Evolutionary conservation across 2,888 invertebrate genomes (phyloP).

Genomic region (Eristalis tenax): DNA sequence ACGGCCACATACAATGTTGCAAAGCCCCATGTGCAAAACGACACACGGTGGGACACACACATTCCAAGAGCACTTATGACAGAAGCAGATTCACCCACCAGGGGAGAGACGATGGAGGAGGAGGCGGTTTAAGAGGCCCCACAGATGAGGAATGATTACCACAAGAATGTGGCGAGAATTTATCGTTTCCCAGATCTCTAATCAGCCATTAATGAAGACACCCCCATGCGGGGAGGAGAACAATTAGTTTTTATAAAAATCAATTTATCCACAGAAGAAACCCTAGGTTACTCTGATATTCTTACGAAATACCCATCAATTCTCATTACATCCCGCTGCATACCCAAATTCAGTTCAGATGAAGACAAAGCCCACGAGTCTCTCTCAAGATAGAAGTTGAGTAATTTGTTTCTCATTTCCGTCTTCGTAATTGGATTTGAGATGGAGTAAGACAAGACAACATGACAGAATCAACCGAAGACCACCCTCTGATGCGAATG

Average conservation of each 20-base stretch:
- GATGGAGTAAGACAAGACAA: slow-evolving; percentile 15
- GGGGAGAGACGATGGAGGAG: neutral
- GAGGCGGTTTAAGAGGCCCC: no score
- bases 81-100: neutral
- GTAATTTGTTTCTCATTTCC: slow-evolving; percentile 52
- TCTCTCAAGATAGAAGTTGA: neutral
- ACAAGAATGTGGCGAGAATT: neutral
- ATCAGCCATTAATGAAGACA: neutral
- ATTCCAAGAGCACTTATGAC: slow-evolving; percentile 1
- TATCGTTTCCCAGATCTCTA: neutral
- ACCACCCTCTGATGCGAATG: neutral
- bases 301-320: slow-evolving; percentile 43
- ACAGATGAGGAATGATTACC: neutral
- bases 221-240: neutral
- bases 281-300: neutral
- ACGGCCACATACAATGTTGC: slow-evolving; percentile 7
- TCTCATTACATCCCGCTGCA: slow-evolving; percentile 50
- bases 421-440: slow-evolving; percentile 55
- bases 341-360: neutral
- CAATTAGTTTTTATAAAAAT: slow-evolving; percentile 13
- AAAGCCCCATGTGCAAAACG: neutral
- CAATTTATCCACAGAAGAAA: slow-evolving; percentile 31
- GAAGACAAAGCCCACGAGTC: neutral
- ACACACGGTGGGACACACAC: neutral
- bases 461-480: slow-evolving; percentile 11